Evolutionary conservation across 53 echinoderm and acorn worm species (phyloP).

Genomic region (Echinometra lucunter): DNA sequence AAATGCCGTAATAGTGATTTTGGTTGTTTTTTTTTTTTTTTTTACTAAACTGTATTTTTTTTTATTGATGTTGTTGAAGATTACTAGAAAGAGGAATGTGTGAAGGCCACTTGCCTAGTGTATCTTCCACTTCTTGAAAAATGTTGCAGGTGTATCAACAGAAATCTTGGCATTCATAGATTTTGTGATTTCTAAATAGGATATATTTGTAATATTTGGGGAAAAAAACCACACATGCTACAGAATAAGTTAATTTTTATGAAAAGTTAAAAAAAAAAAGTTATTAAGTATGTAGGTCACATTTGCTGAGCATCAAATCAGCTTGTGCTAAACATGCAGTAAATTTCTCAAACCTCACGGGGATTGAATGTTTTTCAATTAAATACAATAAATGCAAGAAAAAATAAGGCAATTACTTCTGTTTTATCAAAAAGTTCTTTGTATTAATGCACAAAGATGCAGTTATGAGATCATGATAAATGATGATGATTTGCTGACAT

Average conservation of each 20-base stretch:
- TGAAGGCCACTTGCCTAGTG: slow-evolving; percentile 4
- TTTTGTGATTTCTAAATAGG: not conserved
- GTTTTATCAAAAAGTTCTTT: not conserved
- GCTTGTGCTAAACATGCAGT: not conserved
- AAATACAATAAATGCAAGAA: not conserved
- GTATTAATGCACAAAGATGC: not conserved
- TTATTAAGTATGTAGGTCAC: not conserved
- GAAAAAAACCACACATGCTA: not conserved
- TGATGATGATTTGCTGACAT: not conserved
- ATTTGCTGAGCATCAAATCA: not conserved
- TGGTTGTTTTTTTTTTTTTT: no score
- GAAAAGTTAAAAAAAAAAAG: not conserved
- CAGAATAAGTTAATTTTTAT: not conserved
- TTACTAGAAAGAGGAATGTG: not conserved
- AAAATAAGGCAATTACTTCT: not conserved
- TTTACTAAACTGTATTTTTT: no score
- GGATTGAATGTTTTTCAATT: not conserved
- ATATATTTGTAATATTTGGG: not conserved
- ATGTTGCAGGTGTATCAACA: not conserved
- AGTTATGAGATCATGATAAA: not conserved
- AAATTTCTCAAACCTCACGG: not conserved
- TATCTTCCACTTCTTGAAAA: not conserved
- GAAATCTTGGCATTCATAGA: not conserved
- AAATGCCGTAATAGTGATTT: no score
- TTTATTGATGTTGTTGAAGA: no score